phyloP scores from a whole-genome alignment of 2,888 invertebrate genomes.

The Apomyelois bistriatella region DNA sequence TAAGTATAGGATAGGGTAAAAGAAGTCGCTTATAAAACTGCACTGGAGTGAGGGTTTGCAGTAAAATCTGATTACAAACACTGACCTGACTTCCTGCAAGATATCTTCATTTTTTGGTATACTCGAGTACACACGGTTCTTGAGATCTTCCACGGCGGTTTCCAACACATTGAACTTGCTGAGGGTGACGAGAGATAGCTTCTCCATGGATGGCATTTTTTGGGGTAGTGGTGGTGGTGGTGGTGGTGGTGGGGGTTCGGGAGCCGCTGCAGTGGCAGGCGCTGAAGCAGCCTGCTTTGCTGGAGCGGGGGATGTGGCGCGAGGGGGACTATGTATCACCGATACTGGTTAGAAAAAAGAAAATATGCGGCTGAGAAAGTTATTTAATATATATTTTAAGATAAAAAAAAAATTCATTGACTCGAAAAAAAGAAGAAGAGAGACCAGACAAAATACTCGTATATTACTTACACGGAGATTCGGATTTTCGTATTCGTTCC shows the following conservation, averaged over 20 bases:
- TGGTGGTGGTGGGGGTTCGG: conserved; percentile 3
- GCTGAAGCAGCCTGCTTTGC: neutral
- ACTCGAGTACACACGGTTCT: conserved; percentile 60
- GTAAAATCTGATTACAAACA: neutral
- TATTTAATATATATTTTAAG: too few relatives aligned
- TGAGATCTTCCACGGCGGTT: conserved; percentile 53
- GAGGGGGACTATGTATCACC: conserved; percentile 19
- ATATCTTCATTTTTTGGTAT: conserved; percentile 65
- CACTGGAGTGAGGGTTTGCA: too few relatives aligned
- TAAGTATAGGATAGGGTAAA: too few relatives aligned
- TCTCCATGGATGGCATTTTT: conserved; percentile 35
- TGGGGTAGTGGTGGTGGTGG: conserved; percentile 8
- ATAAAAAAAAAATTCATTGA: too few relatives aligned
- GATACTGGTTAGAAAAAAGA: neutral
- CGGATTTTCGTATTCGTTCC: conserved; percentile 45
- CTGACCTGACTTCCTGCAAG: conserved; percentile 63
- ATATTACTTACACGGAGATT: conserved; percentile 37
- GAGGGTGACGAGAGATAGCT: conserved; percentile 64
- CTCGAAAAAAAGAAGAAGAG: too few relatives aligned
- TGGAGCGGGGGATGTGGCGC: conserved; percentile 18
- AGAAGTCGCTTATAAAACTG: too few relatives aligned
- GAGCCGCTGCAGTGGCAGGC: neutral
- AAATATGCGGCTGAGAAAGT: too few relatives aligned
- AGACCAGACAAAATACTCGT: too few relatives aligned
- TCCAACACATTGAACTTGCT: conserved; percentile 68